Evolutionary conservation across 2,797 vertebrate species (phyloP).

Genomic region (Leptodactylus fallax): DNA sequence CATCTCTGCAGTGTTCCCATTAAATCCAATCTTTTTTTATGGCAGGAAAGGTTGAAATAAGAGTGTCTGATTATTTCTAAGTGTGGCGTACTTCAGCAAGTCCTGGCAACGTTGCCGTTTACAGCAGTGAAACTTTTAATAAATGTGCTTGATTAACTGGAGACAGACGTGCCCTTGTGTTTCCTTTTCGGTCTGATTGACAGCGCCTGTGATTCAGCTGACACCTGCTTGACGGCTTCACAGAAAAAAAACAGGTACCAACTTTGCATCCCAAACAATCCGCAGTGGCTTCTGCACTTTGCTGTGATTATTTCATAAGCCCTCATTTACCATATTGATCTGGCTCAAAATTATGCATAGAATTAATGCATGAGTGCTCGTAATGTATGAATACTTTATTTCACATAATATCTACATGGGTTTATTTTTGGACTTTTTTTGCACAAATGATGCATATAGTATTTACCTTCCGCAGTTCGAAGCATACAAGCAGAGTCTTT

Average conservation of each 20-base stretch:
- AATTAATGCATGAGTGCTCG: not conserved
- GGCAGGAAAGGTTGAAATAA: not conserved
- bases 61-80: slow-evolving; percentile 33
- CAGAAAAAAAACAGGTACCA: not conserved
- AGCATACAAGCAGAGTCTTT: too few relatives aligned
- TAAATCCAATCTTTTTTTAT: not conserved
- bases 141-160: slow-evolving; percentile 50
- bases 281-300: slow-evolving; percentile 16
- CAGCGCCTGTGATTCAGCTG: slow-evolving; percentile 10
- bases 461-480: not conserved
- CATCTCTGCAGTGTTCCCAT: not conserved
- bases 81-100: not conserved
- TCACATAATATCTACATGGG: not conserved
- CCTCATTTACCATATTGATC: slow-evolving; percentile 18
- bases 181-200: slow-evolving; percentile 16
- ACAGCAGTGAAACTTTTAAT: slow-evolving; percentile 37
- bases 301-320: not conserved
- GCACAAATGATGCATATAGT: not conserved
- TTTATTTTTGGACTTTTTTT: not conserved
- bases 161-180: slow-evolving; percentile 21
- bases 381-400: not conserved
- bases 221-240: not conserved
- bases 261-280: slow-evolving; percentile 23
- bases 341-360: not conserved
- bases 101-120: slow-evolving; percentile 9